A percentile compares a stretch with the other conserved stretches of the same genome.
Evolutionary conservation across 2,797 vertebrate genomes (phyloP).

Genomic region (Leuciscus waleckii): DNA sequence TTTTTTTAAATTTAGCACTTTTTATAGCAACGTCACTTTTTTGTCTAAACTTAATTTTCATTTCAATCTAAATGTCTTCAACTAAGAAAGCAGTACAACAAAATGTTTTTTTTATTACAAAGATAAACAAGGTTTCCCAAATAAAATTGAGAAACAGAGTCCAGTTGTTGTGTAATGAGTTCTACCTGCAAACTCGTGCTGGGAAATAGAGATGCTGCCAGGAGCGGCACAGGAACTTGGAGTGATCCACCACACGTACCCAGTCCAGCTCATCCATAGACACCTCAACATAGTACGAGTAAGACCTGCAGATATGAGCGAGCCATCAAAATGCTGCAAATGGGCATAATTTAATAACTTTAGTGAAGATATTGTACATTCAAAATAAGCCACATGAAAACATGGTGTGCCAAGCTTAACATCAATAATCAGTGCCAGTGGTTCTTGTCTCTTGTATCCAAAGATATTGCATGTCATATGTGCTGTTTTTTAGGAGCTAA

Average conservation of each 20-base stretch:
- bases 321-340: background rate
- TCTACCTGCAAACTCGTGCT: conserved; percentile 92
- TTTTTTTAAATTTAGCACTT: too few relatives aligned
- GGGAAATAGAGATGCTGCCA: conserved; percentile 97
- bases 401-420: background rate
- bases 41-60: background rate
- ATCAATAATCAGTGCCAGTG: background rate
- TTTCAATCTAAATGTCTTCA: background rate
- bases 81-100: background rate
- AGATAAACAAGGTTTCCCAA: background rate
- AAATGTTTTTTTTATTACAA: background rate
- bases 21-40: background rate
- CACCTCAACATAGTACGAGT: conserved; percentile 97
- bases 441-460: background rate
- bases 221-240: conserved; percentile 93
- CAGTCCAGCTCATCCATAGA: conserved; percentile 99
- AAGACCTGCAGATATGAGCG: conserved; percentile 80
- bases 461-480: background rate
- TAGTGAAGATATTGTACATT: background rate
- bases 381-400: background rate
- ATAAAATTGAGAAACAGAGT: background rate
- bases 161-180: background rate
- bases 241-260: conserved; percentile 95
- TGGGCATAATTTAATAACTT: background rate
- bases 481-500: background rate